Evolutionary conservation across 2,113 vertebrate species (phyloP), one percentile per base, ranked within the genome.

Genomic region (Esox niger): DNA sequence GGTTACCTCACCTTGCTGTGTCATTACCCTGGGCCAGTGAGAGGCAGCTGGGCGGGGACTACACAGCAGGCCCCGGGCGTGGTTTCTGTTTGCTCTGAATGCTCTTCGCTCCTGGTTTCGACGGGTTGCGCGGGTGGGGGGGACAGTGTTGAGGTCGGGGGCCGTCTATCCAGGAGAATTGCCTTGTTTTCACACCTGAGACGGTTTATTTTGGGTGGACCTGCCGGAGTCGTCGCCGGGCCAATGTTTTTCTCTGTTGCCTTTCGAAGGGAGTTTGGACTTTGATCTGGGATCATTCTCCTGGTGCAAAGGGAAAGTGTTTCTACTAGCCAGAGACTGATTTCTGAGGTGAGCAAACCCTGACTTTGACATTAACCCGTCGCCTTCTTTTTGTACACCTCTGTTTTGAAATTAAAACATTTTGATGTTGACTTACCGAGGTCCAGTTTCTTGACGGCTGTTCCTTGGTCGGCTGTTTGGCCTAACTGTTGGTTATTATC

Each of bases 1-100:
- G 65, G 78, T 91, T 91, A 86, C 90, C 74, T 88, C 82, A 88
- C 86, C 82, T 91, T 81, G 80, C 76, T 75, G 75, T 77, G 86
- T 86, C 81, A 79, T 78, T 74, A 54, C 70, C 69, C 64, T 77
- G 73, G 77, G 60, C 76, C 73, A 30, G 27, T 21, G 30, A 35
- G n/a, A 61, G 73, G 68, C 64, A 70, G 49, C 26, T 71, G 87
- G 74, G 82, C 59, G 81, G 72, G 65, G 76, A 73, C 52, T 60
- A 11, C 26, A 56, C 71, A 62, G 64, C 29, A 33, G 70, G 70
- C 80, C 62, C 20, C 4, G 8, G 70, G 71, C 52, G 38, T n/a
- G 27, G 68, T 83, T 66, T 71, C 29, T 71, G 76, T 84, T 86
- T 75, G 69, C 74, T 78, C 76, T 67, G 71, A 78, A 72, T 74